Conservation (phyloP, 2,797 vertebrate species). For the Thaleichthys pacificus region DNA sequence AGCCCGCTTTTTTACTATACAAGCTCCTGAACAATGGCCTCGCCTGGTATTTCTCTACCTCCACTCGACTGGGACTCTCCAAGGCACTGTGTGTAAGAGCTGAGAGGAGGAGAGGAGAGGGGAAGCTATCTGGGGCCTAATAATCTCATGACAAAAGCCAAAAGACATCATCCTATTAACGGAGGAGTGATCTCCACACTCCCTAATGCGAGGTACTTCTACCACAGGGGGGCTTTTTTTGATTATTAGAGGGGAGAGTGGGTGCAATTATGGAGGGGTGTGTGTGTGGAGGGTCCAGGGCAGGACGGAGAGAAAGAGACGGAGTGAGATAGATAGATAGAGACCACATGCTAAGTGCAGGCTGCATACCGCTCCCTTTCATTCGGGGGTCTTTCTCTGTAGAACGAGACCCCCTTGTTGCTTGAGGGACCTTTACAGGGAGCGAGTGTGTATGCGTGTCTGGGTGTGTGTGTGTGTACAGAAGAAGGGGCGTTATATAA, state of each 20-base stretch:
- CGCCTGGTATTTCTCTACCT: slow-evolving; percentile 87
- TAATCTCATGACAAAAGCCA: slow-evolving; percentile 99
- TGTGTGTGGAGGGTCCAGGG: too few relatives aligned
- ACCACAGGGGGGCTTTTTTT: slow-evolving; percentile 86
- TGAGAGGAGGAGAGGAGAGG: slow-evolving; percentile 74
- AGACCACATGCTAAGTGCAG: slow-evolving; percentile 70
- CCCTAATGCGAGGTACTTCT: slow-evolving; percentile 91
- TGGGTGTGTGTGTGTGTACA: neutral
- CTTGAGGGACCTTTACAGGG: slow-evolving; percentile 5
- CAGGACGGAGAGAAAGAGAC: slow-evolving; percentile 48
- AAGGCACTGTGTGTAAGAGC: slow-evolving; percentile 63
- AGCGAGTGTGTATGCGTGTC: neutral
- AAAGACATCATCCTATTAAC: slow-evolving; percentile 99
- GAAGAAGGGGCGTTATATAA: too few relatives aligned
- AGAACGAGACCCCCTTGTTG: slow-evolving; percentile 10
- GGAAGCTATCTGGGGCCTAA: slow-evolving; percentile 82
- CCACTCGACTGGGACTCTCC: slow-evolving; percentile 88
- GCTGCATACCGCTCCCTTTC: slow-evolving; percentile 75
- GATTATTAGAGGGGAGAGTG: too few relatives aligned
- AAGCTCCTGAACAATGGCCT: slow-evolving; percentile 76
- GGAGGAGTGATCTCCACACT: slow-evolving; percentile 80
- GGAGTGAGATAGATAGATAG: neutral
- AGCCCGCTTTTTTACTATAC: slow-evolving; percentile 81
- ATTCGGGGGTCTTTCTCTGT: slow-evolving; percentile 59
- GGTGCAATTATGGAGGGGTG: slow-evolving; percentile 72